These are phyloP conservation scores for Kryptolebias ocellatus DNA, from an alignment of 2,797 vertebrate genomes.

Conservation along the genomic window DNA sequence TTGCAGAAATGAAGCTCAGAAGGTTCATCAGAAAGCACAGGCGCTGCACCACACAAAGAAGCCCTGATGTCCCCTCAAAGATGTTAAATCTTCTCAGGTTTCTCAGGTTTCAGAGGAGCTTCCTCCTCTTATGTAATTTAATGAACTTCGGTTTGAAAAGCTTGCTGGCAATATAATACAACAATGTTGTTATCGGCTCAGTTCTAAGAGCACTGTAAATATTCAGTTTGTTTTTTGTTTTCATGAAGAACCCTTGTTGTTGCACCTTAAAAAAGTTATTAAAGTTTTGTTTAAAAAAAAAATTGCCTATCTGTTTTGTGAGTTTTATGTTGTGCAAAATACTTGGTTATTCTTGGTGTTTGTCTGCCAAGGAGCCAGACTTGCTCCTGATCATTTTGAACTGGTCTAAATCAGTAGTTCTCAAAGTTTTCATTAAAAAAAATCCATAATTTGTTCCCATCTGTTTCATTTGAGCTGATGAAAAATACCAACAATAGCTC, in stretches of 20 bases:
- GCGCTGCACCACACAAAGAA: too few species aligned
- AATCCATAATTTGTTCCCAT: neutral
- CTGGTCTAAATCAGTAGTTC: too few species aligned
- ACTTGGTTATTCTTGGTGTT: too few species aligned
- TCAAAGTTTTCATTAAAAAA: neutral
- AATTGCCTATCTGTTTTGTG: too few species aligned
- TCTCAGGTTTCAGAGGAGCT: neutral
- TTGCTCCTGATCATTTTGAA: too few species aligned
- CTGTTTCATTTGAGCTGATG: neutral
- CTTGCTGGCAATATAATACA: neutral
- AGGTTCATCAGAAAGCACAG: conserved; percentile 36
- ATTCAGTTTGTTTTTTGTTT: neutral
- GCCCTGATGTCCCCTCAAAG: too few species aligned
- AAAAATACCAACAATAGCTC: neutral
- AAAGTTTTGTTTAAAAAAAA: too few species aligned
- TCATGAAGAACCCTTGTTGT: too few species aligned
- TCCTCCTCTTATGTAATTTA: neutral
- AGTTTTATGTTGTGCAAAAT: too few species aligned
- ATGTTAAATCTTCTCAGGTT: neutral
- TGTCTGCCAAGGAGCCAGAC: too few species aligned
- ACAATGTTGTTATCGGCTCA: conserved; percentile 21
- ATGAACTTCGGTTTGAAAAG: neutral
- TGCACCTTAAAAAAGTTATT: too few species aligned
- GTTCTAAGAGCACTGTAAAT: conserved; percentile 29
- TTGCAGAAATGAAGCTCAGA: conserved; percentile 60